phyloP scores from a whole-genome alignment of 2,888 invertebrate species.

The Himalopsyche anomala region DNA sequence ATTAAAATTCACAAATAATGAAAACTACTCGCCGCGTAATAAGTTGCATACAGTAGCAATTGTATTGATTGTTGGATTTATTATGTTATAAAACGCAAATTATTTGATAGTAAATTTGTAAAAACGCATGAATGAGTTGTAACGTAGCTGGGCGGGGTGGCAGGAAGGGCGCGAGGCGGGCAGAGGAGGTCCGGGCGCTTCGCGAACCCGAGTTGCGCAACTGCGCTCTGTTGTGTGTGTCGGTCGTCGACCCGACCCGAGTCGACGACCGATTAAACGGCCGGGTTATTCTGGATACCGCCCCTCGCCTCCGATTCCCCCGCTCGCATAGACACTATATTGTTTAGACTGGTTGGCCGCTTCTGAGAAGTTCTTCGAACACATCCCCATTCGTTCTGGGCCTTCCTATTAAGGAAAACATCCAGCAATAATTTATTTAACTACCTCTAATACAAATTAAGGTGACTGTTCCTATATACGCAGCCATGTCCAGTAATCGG shows the following conservation, averaged over 20 bases:
- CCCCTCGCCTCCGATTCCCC: slow-evolving; percentile 2
- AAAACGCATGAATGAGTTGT: slow-evolving; percentile 58
- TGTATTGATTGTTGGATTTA: neutral
- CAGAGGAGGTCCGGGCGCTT: slow-evolving; percentile 43
- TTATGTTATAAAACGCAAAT: neutral
- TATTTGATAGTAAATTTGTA: slow-evolving; percentile 46
- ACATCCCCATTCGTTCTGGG: neutral
- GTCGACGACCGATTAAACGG: slow-evolving; percentile 66
- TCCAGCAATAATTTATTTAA: too few relatives aligned
- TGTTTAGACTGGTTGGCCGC: neutral
- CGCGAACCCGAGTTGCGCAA: slow-evolving; percentile 69
- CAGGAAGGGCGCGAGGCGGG: slow-evolving; percentile 46
- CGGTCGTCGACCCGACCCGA: slow-evolving; percentile 73
- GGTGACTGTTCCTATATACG: too few relatives aligned
- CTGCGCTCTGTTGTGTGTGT: slow-evolving; percentile 69
- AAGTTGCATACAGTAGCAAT: neutral
- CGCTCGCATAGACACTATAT: neutral
- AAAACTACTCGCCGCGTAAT: neutral
- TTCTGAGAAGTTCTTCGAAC: neutral
- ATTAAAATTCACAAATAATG: neutral
- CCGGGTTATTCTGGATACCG: slow-evolving; percentile 56
- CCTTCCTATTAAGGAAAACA: neutral
- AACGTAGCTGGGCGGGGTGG: neutral
- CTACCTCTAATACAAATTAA: too few relatives aligned
- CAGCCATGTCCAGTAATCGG: too few relatives aligned